A percentile compares a stretch with the other conserved stretches of the same genome.
Evolutionary conservation across 2,888 invertebrate genomes (phyloP).

Genomic region (Megaustenia siamemsis): DNA sequence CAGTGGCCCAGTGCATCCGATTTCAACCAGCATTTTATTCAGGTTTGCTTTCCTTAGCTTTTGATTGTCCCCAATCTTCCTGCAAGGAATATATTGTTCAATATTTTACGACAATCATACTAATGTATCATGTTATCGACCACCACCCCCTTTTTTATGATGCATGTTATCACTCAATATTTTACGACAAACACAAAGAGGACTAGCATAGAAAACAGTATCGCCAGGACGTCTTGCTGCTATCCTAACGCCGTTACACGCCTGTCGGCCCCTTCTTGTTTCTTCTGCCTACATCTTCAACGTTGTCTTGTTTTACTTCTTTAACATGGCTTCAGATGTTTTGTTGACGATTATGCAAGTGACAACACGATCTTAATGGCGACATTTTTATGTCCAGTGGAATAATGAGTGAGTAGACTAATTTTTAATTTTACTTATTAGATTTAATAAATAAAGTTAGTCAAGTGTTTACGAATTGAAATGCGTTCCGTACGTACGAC

Average conservation of each 20-base stretch:
- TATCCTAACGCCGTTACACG: neutral
- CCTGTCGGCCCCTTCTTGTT: neutral
- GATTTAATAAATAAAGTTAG: no score
- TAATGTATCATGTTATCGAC: no score
- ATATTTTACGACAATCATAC: no score
- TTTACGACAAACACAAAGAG: slow-evolving; percentile 4
- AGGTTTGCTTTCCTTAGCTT: no score
- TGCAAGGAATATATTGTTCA: no score
- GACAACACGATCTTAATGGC: slow-evolving; percentile 33
- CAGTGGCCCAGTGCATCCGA: no score
- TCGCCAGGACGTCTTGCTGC: neutral
- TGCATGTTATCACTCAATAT: neutral
- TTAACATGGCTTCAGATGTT: slow-evolving; percentile 33
- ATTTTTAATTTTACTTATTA: no score
- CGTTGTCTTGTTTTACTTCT: neutral
- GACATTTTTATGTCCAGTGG: slow-evolving; percentile 48
- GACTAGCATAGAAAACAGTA: neutral
- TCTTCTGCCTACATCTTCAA: neutral
- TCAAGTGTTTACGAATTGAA: no score
- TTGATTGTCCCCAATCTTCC: no score
- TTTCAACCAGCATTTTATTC: no score
- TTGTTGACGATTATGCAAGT: slow-evolving; percentile 13
- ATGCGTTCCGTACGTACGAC: no score
- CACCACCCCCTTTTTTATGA: no score
- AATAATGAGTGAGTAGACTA: slow-evolving; percentile 46